These are phyloP conservation scores for Melinopterus prodromus DNA, from an alignment of 2,888 invertebrate species.

Conservation along the genomic window DNA sequence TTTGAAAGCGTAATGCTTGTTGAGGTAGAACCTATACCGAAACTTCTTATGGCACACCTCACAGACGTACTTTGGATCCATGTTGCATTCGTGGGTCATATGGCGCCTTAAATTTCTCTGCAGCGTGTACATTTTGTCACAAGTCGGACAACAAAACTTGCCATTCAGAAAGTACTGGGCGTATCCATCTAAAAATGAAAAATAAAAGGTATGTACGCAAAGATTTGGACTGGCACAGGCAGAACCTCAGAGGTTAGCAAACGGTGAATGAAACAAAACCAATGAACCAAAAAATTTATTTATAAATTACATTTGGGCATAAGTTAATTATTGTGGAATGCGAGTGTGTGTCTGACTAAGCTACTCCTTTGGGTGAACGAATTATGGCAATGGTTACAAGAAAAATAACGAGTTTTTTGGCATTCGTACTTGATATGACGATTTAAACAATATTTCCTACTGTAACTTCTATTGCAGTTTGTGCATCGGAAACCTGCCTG, in stretches of 20 bases:
- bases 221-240: not conserved
- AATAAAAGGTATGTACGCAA: not conserved
- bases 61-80: slow-evolving; percentile 56
- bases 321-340: too few species aligned
- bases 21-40: slow-evolving; percentile 57
- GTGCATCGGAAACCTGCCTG: too few species aligned
- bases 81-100: slow-evolving; percentile 37
- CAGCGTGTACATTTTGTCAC: slow-evolving; percentile 57
- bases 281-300: not conserved
- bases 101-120: slow-evolving; percentile 50
- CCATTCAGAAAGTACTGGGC: slow-evolving; percentile 22
- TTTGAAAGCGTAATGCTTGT: slow-evolving; percentile 20
- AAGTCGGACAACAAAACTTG: slow-evolving; percentile 51
- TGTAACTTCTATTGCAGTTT: too few species aligned
- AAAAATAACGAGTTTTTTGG: too few species aligned
- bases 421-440: too few species aligned
- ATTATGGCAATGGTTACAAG: too few species aligned
- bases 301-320: not conserved
- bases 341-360: too few species aligned
- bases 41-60: slow-evolving; percentile 55
- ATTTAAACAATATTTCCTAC: too few species aligned
- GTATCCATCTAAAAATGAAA: slow-evolving; percentile 16
- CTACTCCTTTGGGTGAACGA: too few species aligned
- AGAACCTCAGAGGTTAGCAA: not conserved
- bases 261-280: not conserved